Conservation (phyloP, 2,797 vertebrate species). For the Anisognathus igniventris region DNA sequence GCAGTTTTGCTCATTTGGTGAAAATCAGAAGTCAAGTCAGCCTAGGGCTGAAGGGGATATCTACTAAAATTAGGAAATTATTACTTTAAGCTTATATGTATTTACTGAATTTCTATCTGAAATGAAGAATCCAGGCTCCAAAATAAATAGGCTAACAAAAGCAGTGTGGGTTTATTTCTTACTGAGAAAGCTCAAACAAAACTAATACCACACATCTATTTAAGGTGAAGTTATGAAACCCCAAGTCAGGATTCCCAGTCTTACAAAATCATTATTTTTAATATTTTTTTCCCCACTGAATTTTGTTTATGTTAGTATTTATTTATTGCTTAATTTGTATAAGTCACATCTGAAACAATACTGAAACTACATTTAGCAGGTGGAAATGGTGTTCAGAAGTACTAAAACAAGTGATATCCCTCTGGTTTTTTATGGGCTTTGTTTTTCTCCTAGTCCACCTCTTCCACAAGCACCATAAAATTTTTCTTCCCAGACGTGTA, state of each 20-base stretch:
- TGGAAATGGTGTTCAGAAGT: neutral
- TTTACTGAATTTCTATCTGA: neutral
- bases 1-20: neutral
- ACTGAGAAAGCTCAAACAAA: neutral
- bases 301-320: neutral
- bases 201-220: neutral
- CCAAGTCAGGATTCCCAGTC: neutral
- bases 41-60: neutral
- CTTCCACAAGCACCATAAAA: neutral
- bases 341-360: neutral
- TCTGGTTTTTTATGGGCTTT: neutral
- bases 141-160: neutral
- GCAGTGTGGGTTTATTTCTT: neutral
- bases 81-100: neutral
- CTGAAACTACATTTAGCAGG: neutral
- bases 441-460: neutral
- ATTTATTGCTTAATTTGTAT: neutral
- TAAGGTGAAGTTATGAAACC: neutral
- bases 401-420: neutral
- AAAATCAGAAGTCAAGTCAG: neutral
- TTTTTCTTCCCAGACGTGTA: neutral
- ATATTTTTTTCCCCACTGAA: neutral
- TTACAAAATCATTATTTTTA: neutral
- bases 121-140: neutral
- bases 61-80: neutral